Evolutionary conservation across 2,113 vertebrate genomes (phyloP).

Genomic region (Sylvietta virens): DNA sequence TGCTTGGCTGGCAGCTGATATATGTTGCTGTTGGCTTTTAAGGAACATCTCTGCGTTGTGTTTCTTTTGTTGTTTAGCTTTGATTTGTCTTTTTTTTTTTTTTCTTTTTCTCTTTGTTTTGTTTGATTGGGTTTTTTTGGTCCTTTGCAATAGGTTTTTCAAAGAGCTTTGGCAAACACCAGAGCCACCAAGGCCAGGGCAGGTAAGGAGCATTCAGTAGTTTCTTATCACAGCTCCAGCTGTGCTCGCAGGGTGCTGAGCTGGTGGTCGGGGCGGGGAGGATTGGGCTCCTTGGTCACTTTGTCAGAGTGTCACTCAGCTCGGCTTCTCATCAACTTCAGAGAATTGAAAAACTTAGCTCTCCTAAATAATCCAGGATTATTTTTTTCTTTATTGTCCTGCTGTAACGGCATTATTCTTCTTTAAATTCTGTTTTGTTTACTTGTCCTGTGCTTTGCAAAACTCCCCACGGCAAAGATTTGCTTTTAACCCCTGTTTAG

Average conservation of each 20-base stretch:
- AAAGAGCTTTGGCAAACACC: conserved; percentile 26
- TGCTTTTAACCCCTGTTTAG: background rate
- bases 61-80: background rate
- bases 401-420: background rate
- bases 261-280: background rate
- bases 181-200: conserved; percentile 4
- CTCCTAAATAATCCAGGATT: background rate
- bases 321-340: background rate
- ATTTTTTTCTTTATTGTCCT: background rate
- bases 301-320: background rate
- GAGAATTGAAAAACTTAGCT: background rate
- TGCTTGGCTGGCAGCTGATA: background rate
- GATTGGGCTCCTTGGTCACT: background rate
- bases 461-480: background rate
- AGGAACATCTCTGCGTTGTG: background rate
- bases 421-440: background rate
- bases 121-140: background rate
- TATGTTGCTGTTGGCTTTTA: conserved; percentile 6
- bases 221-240: background rate
- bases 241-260: background rate
- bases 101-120: background rate
- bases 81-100: background rate
- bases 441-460: background rate
- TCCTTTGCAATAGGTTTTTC: background rate
- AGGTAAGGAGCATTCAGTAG: conserved; percentile 46